phyloP scores from a whole-genome alignment of 1,140 invertebrate genomes.

The Euschistus heros region DNA sequence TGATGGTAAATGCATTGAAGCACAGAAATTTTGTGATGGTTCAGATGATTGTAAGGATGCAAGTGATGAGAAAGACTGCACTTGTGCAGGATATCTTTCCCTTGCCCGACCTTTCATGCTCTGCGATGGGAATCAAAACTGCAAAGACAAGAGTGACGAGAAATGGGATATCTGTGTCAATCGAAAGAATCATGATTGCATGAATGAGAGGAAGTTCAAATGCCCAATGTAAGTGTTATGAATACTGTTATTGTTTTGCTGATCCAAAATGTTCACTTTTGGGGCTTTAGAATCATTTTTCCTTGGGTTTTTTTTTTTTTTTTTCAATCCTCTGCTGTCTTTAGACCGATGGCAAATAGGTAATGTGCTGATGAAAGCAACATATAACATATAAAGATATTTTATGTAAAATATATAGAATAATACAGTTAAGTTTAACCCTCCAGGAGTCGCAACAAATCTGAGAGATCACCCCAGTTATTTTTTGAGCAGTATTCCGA shows the following conservation, averaged over 20 bases:
- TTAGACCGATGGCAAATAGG: neutral
- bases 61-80: slow-evolving; percentile 46
- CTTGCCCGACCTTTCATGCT: slow-evolving; percentile 50
- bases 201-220: neutral
- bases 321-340: neutral
- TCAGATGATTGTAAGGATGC: slow-evolving; percentile 54
- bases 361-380: neutral
- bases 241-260: neutral
- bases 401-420: no score
- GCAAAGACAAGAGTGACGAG: slow-evolving; percentile 70
- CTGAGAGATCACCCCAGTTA: no score
- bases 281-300: no score
- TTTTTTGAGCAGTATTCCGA: no score
- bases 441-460: no score
- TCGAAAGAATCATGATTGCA: neutral
- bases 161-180: slow-evolving; percentile 43
- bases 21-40: slow-evolving; percentile 54
- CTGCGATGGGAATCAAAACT: slow-evolving; percentile 69
- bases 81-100: slow-evolving; percentile 52
- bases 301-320: neutral
- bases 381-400: neutral
- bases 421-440: no score
- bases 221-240: neutral
- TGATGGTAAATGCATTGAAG: slow-evolving; percentile 54
- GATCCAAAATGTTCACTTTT: no score